Evolutionary conservation across 1,140 invertebrate genomes (phyloP).

Genomic region (Sinella curviseta): DNA sequence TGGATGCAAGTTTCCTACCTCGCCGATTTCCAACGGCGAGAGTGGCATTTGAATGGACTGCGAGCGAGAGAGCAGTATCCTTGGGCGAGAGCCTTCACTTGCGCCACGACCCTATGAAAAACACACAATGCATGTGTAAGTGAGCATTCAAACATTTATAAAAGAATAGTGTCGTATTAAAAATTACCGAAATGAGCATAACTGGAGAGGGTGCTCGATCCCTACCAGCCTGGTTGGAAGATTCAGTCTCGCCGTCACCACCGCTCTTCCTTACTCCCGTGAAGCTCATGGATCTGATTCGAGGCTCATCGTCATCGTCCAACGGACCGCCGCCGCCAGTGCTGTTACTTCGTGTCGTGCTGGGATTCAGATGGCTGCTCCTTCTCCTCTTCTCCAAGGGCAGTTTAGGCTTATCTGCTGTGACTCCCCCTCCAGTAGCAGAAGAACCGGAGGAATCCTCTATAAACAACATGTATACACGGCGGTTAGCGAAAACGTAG

Average conservation of each 20-base stretch:
- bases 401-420: background rate
- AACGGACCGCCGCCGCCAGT: background rate
- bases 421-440: background rate
- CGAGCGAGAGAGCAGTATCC: background rate
- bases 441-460: background rate
- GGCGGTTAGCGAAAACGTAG: too few species aligned
- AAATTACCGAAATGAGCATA: background rate
- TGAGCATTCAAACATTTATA: too few species aligned
- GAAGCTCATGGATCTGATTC: conserved; percentile 9
- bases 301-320: background rate
- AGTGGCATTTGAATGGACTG: background rate
- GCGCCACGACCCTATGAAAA: background rate
- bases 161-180: too few species aligned
- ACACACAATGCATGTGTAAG: background rate
- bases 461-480: too few species aligned
- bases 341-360: background rate
- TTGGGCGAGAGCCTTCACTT: background rate
- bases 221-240: too few species aligned
- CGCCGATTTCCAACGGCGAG: conserved; percentile 51
- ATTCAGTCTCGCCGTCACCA: background rate
- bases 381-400: background rate
- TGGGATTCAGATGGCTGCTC: conserved; percentile 12
- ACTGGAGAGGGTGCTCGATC: background rate
- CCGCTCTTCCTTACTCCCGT: background rate
- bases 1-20: conserved; percentile 58